phyloP scores from a whole-genome alignment of 2,113 vertebrate species.

The Ancistrus triradiatus region DNA sequence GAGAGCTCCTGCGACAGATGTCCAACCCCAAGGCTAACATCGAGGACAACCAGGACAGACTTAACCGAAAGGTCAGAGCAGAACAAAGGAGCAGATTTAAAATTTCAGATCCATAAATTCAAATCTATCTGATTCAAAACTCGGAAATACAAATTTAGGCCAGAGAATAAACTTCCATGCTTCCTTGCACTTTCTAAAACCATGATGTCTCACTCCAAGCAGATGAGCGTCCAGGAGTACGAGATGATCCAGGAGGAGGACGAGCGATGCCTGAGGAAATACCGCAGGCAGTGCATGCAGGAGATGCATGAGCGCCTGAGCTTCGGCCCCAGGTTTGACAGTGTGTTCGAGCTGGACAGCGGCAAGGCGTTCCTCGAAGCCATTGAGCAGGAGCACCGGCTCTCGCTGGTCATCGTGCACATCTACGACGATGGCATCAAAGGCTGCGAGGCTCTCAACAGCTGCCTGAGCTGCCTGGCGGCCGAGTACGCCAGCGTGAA shows the following conservation, averaged over 20 bases:
- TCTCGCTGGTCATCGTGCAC: constrained; percentile 84
- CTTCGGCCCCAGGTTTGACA: constrained; percentile 86
- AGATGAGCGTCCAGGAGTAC: constrained; percentile 97
- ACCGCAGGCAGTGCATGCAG: constrained; percentile 90
- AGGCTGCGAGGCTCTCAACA: constrained; percentile 86
- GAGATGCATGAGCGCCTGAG: constrained; percentile 94
- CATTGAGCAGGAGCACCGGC: constrained; percentile 86
- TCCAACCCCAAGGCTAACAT: constrained; percentile 71
- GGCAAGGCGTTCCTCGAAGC: constrained; percentile 90
- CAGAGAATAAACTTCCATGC: no score
- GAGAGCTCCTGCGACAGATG: constrained; percentile 89
- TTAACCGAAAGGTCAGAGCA: constrained; percentile 87
- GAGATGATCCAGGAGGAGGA: constrained; percentile 89
- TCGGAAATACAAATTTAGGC: no score
- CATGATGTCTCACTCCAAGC: constrained; percentile 24
- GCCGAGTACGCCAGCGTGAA: constrained; percentile 81
- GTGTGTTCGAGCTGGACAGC: constrained; percentile 80
- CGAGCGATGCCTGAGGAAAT: constrained; percentile 82
- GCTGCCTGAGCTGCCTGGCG: constrained; percentile 81
- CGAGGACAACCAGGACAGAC: constrained; percentile 69
- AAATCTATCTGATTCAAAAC: no score
- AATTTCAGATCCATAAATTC: no score
- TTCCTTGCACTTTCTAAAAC: no score
- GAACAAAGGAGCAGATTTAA: no score
- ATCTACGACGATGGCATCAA: constrained; percentile 82